Percentiles rank a stretch among this genome's conserved stretches.
Conservation (phyloP, 2,888 invertebrate genomes). For the Platycheirus albimanus region DNA sequence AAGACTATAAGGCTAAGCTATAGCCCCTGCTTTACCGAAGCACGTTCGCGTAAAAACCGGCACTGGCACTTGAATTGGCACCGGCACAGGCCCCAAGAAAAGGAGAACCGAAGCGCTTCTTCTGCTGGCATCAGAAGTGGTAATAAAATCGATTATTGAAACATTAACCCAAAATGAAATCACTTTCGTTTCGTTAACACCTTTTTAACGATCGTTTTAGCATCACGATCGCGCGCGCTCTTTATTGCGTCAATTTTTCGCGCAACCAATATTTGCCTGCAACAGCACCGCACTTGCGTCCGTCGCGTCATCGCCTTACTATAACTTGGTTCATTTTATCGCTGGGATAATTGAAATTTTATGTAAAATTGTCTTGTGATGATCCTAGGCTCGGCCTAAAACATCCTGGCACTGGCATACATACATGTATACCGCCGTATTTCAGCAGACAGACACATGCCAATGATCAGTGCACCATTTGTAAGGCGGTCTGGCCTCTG, state of each 20-base stretch:
- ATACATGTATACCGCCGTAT: slow-evolving; percentile 9
- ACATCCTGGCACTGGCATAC: slow-evolving; percentile 57
- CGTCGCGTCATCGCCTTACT: slow-evolving; percentile 7
- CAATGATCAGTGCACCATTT: slow-evolving; percentile 73
- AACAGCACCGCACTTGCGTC: slow-evolving; percentile 10
- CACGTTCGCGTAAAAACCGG: slow-evolving; percentile 46
- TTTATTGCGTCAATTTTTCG: slow-evolving; percentile 72
- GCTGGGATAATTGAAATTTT: slow-evolving; percentile 73
- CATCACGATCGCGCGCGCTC: slow-evolving; percentile 68
- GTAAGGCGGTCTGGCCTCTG: slow-evolving; percentile 62
- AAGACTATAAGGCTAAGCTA: neutral
- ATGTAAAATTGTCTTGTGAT: slow-evolving; percentile 72
- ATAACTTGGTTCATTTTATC: slow-evolving; percentile 58
- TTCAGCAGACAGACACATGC: slow-evolving; percentile 70
- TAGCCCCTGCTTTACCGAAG: slow-evolving; percentile 8
- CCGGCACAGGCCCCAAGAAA: too few relatives aligned
- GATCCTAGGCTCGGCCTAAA: slow-evolving; percentile 69
- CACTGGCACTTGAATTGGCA: too few relatives aligned
- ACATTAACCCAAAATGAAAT: slow-evolving; percentile 76
- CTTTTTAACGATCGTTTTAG: slow-evolving; percentile 77
- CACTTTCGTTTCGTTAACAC: slow-evolving; percentile 78
- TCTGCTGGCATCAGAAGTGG: slow-evolving; percentile 65
- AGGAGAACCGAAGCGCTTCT: slow-evolving; percentile 42
- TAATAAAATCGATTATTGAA: slow-evolving; percentile 74
- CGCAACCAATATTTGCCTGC: slow-evolving; percentile 43